phyloP scores from a whole-genome alignment of 2,888 invertebrate species.

The Rutpela maculata region DNA sequence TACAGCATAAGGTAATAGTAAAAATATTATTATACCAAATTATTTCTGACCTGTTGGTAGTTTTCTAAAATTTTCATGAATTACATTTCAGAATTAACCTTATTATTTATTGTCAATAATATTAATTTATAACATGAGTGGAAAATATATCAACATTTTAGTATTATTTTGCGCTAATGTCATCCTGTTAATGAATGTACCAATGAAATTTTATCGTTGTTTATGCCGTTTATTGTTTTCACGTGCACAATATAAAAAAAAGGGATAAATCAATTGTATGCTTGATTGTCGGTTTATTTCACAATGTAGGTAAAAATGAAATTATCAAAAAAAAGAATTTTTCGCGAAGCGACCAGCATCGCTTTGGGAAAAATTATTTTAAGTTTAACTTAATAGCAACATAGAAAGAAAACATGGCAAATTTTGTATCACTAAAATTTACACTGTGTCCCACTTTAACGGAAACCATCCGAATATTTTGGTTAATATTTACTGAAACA shows the following conservation, averaged over 20 bases:
- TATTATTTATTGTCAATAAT: background rate
- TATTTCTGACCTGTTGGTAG: no score
- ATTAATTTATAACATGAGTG: background rate
- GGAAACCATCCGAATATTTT: no score
- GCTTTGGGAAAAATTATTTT: conserved; percentile 12
- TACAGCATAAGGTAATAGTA: no score
- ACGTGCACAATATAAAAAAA: background rate
- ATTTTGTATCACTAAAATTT: no score
- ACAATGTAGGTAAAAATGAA: background rate
- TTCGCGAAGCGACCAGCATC: background rate
- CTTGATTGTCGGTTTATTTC: conserved; percentile 1
- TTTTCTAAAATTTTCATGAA: background rate
- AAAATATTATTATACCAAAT: no score
- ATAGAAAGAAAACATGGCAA: no score
- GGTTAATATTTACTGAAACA: no score
- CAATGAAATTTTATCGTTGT: conserved; percentile 23
- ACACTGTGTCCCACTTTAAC: no score
- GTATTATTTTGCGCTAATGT: background rate
- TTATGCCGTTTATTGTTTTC: conserved; percentile 18
- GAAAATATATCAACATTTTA: background rate
- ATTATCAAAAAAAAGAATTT: no score
- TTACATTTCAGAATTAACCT: background rate
- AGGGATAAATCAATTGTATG: background rate
- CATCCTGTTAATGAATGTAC: background rate
- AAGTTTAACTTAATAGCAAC: no score